Conservation (phyloP, 2,113 vertebrate genomes). For the Alosa alosa region DNA sequence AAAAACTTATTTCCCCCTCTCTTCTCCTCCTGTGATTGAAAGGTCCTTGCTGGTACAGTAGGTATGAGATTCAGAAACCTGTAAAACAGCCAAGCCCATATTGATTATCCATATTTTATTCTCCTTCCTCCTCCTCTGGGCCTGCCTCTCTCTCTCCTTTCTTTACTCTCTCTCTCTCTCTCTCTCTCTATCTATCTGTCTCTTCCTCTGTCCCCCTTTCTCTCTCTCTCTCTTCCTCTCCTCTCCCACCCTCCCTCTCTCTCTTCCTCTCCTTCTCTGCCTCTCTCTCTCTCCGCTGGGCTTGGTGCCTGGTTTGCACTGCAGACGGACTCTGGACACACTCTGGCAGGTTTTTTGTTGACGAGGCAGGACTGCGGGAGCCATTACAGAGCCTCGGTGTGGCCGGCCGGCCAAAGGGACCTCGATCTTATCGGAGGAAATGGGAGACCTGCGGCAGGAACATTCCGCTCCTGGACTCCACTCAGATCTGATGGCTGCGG, state of each 20-base stretch:
- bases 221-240: conserved; percentile 11
- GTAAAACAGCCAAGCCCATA: no score
- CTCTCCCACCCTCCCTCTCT: neutral
- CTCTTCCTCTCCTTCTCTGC: neutral
- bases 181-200: conserved; percentile 15
- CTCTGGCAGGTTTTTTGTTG: conserved; percentile 40
- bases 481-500: neutral
- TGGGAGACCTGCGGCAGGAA: conserved; percentile 31
- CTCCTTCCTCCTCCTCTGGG: neutral
- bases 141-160: neutral
- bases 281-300: neutral
- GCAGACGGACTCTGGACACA: conserved; percentile 7
- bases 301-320: conserved; percentile 9
- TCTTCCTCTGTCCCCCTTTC: conserved; percentile 26
- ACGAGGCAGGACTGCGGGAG: conserved; percentile 32
- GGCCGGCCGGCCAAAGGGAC: conserved; percentile 26
- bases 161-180: neutral
- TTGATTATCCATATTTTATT: neutral
- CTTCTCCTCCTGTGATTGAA: no score
- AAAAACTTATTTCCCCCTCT: no score
- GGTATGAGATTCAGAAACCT: no score
- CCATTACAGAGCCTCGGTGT: conserved; percentile 35
- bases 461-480: neutral
- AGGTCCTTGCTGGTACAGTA: no score
- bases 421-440: conserved; percentile 40